Evolutionary conservation across 1,140 invertebrate species (phyloP), one percentile per base, ranked within the genome.

Genomic region (Trypoxylus dichotomus): DNA sequence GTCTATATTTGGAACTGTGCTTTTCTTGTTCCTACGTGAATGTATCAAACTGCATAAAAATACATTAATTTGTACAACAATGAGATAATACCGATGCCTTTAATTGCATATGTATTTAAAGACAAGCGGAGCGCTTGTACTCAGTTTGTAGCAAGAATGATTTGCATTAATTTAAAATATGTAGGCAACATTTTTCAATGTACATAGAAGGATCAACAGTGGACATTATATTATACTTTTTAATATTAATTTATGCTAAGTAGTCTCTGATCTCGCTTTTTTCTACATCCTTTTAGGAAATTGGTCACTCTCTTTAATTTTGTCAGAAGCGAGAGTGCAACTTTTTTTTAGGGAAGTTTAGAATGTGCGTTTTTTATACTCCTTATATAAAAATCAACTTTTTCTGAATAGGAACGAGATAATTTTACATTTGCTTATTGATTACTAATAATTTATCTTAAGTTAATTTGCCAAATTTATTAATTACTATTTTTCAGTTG

Each of bases 191-290:
- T 19, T 11, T 58, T 58, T 13, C 21, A 58, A 21, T 8, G 21
- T 19, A 58, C 21, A 58, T 13, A 19, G 47, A n/a, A 21, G 47
- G 15, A 10, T 58, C 21, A 58, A 58, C 21, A 58, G 47, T 58
- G 47, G 47, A 58, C 7, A 13, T 13, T 58, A 21, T 58, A 21
- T 13, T 58, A 58, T 58, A 21, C 47, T 58, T 5, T 58, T 58
- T 58, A 58, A 58, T 58, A 58, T 58, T 58, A 58, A 58, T 58
- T 58, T 58, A 58, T 58, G 47, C 47, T 58, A 58, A 58, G 21
- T 5, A 58, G 47, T 19, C 15, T 21, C 15, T 58, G 13, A 58
- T 58, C 1, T 58, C 47, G 15, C 47, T 58, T 58, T 58, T 58
- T 58, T 58, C 47, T n/a, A 5, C 15, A 58, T 3, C 3, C 21